Evolutionary conservation across 2,113 vertebrate species (phyloP).

Genomic region (Vulpes ferrilata): DNA sequence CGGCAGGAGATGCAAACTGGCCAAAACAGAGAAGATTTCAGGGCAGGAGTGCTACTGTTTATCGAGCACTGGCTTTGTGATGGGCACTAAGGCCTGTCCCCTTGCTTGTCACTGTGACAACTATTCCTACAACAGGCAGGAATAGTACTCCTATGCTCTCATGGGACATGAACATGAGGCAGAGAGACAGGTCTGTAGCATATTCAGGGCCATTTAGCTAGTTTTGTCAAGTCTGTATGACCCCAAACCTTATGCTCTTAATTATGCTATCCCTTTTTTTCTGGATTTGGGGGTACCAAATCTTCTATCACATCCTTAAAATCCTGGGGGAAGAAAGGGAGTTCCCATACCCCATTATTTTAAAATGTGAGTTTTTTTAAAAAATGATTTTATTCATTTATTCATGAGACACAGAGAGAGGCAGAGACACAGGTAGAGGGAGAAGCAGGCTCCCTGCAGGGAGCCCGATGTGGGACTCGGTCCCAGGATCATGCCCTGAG

Average conservation of each 20-base stretch:
- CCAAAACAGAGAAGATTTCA: neutral
- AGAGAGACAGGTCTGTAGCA: neutral
- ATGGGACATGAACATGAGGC: neutral
- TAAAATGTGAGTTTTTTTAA: neutral
- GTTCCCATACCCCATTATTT: neutral
- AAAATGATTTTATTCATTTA: too few species aligned
- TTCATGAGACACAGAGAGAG: too few species aligned
- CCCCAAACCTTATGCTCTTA: neutral
- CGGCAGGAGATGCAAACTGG: neutral
- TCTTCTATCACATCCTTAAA: neutral
- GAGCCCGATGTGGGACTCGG: too few species aligned
- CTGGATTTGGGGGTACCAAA: neutral
- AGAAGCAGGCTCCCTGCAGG: too few species aligned
- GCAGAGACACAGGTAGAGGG: too few species aligned
- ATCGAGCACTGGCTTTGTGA: neutral
- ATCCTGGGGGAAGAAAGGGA: too few species aligned
- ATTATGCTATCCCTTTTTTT: neutral
- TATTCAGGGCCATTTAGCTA: neutral
- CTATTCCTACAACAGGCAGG: neutral
- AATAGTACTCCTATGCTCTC: fast-evolving
- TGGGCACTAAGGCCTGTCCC: neutral
- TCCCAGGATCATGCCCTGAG: too few species aligned
- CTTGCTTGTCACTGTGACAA: neutral
- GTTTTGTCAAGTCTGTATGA: neutral
- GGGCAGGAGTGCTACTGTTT: fast-evolving